A percentile compares a stretch with the other conserved stretches of the same genome.
Evolutionary conservation across 35 echinoderm and acorn worm species (phyloP).

Genomic region (Ophioderma brevispina): DNA sequence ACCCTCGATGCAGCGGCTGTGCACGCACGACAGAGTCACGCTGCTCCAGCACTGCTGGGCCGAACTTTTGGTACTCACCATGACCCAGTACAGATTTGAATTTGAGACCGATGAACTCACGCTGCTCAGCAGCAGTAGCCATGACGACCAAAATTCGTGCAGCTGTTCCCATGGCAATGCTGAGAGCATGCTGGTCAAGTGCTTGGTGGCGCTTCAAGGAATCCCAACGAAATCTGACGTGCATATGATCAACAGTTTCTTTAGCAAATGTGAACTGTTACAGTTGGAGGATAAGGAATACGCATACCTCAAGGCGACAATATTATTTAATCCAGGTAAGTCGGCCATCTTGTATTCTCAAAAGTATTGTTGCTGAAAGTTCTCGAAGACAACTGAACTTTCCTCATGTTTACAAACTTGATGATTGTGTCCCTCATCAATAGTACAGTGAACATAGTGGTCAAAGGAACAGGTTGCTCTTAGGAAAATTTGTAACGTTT

Average conservation of each 20-base stretch:
- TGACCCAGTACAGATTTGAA: conserved; percentile 90
- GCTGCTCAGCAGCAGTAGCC: conserved; percentile 9
- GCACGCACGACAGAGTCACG: conserved; percentile 60
- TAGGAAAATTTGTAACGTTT: too few species aligned
- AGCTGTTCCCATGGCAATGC: conserved; percentile 39
- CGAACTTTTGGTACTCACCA: conserved; percentile 89
- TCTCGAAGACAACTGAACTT: too few species aligned
- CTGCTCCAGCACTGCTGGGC: conserved; percentile 97
- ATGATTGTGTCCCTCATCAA: too few species aligned
- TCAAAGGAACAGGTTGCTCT: too few species aligned
- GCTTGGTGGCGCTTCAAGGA: conserved; percentile 77
- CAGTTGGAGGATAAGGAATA: conserved; percentile 97
- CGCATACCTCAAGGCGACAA: conserved; percentile 92
- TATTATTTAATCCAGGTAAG: conserved; percentile 99
- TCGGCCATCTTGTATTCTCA: too few species aligned
- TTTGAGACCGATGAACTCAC: conserved; percentile 81
- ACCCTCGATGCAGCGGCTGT: conserved; percentile 67
- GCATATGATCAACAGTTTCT: conserved; percentile 89
- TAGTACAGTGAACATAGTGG: too few species aligned
- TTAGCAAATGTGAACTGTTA: conserved; percentile 88
- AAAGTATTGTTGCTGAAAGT: too few species aligned
- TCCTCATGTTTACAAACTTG: too few species aligned
- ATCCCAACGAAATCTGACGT: conserved; percentile 92
- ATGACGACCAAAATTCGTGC: not conserved
- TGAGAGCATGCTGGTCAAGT: conserved; percentile 73